These are phyloP conservation scores for Synanthedon andrenaeformis DNA, from an alignment of 2,888 invertebrate species.

Conservation along the genomic window DNA sequence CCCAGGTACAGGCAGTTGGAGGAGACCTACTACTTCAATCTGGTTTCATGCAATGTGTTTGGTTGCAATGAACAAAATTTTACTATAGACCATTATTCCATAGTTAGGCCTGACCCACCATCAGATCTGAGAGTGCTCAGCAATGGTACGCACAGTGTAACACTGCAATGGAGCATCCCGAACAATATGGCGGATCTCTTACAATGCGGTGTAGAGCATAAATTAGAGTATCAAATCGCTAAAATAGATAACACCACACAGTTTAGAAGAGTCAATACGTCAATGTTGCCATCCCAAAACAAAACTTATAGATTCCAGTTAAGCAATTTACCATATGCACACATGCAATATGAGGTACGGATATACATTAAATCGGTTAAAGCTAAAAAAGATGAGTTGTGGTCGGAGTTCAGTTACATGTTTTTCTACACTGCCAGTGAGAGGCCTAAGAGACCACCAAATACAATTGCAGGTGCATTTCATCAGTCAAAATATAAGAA, in stretches of 20 bases:
- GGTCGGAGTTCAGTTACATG: conserved; percentile 76
- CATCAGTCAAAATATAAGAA: conserved; percentile 67
- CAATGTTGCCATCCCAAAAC: conserved; percentile 35
- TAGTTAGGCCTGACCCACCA: conserved; percentile 50
- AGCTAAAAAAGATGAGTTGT: conserved; percentile 70
- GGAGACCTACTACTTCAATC: conserved; percentile 64
- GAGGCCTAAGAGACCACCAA: conserved; percentile 76
- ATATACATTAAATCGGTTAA: conserved; percentile 73
- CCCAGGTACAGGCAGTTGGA: conserved; percentile 58
- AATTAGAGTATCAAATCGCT: conserved; percentile 59
- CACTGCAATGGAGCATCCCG: conserved; percentile 45
- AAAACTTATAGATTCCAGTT: conserved; percentile 54
- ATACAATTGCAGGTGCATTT: conserved; percentile 80
- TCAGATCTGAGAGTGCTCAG: conserved; percentile 27
- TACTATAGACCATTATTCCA: conserved; percentile 70
- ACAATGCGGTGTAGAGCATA: conserved; percentile 42
- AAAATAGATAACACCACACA: conserved; percentile 52
- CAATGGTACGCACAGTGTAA: conserved; percentile 42
- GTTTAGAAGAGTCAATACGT: conserved; percentile 50
- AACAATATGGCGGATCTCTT: conserved; percentile 44
- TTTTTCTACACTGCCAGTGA: conserved; percentile 73
- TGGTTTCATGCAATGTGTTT: conserved; percentile 73
- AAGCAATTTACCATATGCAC: conserved; percentile 72
- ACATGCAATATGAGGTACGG: conserved; percentile 78
- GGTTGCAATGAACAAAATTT: conserved; percentile 64